Evolutionary conservation across 2,113 vertebrate species (phyloP).

Genomic region (Macrotus californicus): DNA sequence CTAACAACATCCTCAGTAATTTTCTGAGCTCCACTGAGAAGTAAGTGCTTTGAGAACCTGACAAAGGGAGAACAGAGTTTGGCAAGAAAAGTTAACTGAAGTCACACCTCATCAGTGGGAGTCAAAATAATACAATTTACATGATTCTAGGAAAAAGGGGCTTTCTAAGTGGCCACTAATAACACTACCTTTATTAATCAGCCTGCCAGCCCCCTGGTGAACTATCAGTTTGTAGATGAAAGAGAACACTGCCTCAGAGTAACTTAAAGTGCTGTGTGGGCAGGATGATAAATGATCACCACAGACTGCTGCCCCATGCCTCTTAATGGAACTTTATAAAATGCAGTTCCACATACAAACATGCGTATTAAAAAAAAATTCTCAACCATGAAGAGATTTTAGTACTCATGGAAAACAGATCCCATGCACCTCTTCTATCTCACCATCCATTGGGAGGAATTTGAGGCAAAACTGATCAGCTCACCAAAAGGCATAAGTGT

Average conservation of each 20-base stretch:
- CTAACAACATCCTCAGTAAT: conserved; percentile 46
- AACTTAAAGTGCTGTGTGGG: conserved; percentile 60
- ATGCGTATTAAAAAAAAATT: background rate
- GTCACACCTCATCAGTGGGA: conserved; percentile 36
- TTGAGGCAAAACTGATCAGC: background rate
- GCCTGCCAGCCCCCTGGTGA: conserved; percentile 16
- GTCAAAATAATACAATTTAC: conserved; percentile 60
- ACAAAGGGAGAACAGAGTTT: conserved; percentile 40
- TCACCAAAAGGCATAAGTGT: background rate
- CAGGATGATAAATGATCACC: conserved; percentile 33
- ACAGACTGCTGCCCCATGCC: background rate
- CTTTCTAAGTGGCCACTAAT: conserved; percentile 55
- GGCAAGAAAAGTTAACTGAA: conserved; percentile 52
- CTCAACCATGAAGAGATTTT: background rate
- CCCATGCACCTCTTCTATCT: background rate
- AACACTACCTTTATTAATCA: conserved; percentile 35
- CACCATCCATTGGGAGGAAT: background rate
- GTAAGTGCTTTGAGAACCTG: conserved; percentile 39
- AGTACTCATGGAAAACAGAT: background rate
- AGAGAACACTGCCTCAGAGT: conserved; percentile 41
- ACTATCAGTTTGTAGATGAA: conserved; percentile 48
- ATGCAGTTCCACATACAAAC: background rate
- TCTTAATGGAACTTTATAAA: background rate
- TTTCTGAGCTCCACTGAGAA: conserved; percentile 54
- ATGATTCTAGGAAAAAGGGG: conserved; percentile 21